Percentiles rank a stretch among this genome's conserved stretches.
These are phyloP conservation scores for Troides helena DNA, from an alignment of 2,888 invertebrate genomes.

Conservation along the genomic window DNA sequence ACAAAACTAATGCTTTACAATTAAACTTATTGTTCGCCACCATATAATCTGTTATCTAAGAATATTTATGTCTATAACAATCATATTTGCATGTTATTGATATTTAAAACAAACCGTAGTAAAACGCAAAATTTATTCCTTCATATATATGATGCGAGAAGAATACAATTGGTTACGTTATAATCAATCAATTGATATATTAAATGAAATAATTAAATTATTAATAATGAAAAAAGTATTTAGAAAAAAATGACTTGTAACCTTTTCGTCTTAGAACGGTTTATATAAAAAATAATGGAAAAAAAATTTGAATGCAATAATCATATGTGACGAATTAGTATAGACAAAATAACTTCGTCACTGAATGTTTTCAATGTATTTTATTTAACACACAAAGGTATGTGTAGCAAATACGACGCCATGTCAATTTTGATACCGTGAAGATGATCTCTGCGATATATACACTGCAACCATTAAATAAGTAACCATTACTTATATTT, in stretches of 20 bases:
- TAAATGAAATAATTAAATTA: background rate
- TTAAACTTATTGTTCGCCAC: background rate
- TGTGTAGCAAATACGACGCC: background rate
- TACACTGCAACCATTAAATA: conserved; percentile 22
- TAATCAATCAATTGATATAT: too few relatives aligned
- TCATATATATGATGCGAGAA: too few relatives aligned
- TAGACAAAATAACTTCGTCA: background rate
- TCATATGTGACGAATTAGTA: background rate
- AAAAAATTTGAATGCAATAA: background rate
- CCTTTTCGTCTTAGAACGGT: background rate
- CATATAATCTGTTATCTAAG: background rate
- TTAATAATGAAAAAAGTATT: background rate
- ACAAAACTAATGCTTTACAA: background rate
- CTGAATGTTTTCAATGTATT: background rate
- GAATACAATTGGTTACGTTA: too few relatives aligned
- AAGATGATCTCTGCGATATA: conserved; percentile 24
- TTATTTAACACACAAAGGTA: background rate
- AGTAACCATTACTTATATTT: conserved; percentile 4
- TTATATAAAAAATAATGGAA: background rate
- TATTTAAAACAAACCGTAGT: background rate
- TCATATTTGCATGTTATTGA: background rate
- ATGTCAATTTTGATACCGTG: background rate
- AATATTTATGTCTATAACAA: background rate
- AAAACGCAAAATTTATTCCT: background rate
- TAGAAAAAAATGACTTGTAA: background rate